phyloP scores from a whole-genome alignment of 2,797 vertebrate genomes.

The Pteronotus mesoamericanus region DNA sequence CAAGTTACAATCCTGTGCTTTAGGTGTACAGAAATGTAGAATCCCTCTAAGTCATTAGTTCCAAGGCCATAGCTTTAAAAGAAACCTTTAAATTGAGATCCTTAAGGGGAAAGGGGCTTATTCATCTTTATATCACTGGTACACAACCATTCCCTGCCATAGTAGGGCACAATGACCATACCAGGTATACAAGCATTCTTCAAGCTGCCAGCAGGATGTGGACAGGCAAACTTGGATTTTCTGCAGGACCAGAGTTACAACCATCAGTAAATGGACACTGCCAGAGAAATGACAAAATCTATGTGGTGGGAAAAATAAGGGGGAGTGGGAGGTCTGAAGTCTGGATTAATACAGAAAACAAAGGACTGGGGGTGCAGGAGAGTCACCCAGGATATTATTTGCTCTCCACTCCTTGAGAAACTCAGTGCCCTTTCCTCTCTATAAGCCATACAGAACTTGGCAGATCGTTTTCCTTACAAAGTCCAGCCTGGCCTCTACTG shows the following conservation, averaged over 20 bases:
- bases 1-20: not conserved
- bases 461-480: not conserved
- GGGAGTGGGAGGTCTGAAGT: not conserved
- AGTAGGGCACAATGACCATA: not conserved
- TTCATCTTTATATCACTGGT: not conserved
- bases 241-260: not conserved
- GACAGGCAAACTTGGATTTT: not conserved
- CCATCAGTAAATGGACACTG: not conserved
- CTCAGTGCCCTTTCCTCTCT: not conserved
- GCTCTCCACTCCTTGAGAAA: not conserved
- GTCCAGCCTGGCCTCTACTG: not conserved
- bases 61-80: not conserved
- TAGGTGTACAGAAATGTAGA: not conserved
- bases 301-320: not conserved
- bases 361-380: not conserved
- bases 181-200: not conserved
- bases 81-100: not conserved
- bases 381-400: not conserved
- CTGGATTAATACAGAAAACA: not conserved
- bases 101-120: not conserved
- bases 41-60: not conserved
- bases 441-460: not conserved
- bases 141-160: not conserved
- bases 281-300: not conserved
- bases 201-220: too few relatives aligned